Evolutionary conservation across 2,888 invertebrate genomes (phyloP).

Genomic region (Xestia sexstrigata): DNA sequence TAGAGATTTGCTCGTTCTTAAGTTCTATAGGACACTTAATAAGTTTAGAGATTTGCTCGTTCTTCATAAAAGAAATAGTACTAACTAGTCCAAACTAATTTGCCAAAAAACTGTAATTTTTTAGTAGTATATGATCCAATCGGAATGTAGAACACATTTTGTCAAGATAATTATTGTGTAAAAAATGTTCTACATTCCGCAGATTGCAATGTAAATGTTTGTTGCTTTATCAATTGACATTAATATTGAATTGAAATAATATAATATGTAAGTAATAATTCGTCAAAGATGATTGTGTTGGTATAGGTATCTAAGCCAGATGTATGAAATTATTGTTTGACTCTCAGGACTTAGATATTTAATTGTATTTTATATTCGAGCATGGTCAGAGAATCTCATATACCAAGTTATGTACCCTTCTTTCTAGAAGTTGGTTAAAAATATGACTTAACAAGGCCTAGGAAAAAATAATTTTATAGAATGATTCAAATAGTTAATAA

Average conservation of each 20-base stretch:
- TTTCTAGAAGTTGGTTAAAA: conserved; percentile 11
- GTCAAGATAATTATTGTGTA: conserved; percentile 15
- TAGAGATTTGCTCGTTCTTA: neutral
- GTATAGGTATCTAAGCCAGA: neutral
- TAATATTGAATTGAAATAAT: conserved; percentile 10
- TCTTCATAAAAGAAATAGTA: conserved; percentile 18
- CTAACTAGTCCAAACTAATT: conserved; percentile 8
- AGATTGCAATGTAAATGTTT: conserved; percentile 1
- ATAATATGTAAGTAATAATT: neutral
- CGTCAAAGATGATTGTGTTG: conserved; percentile 30
- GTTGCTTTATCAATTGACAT: conserved; percentile 17
- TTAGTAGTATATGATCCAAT: too few relatives aligned
- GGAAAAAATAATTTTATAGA: neutral
- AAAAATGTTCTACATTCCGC: neutral
- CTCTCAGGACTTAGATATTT: neutral
- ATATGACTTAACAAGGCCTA: conserved; percentile 35
- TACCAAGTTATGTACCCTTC: neutral
- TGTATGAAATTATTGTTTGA: conserved; percentile 4
- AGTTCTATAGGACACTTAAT: neutral
- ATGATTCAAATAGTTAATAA: neutral
- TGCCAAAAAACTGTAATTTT: conserved; percentile 23
- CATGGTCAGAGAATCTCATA: neutral
- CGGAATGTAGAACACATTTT: too few relatives aligned
- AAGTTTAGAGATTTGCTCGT: conserved; percentile 4
- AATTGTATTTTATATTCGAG: conserved; percentile 5